A percentile compares a stretch with the other conserved stretches of the same genome.
Conservation (phyloP, 2,797 vertebrate species). For the Tympanoctomys barrerae region DNA sequence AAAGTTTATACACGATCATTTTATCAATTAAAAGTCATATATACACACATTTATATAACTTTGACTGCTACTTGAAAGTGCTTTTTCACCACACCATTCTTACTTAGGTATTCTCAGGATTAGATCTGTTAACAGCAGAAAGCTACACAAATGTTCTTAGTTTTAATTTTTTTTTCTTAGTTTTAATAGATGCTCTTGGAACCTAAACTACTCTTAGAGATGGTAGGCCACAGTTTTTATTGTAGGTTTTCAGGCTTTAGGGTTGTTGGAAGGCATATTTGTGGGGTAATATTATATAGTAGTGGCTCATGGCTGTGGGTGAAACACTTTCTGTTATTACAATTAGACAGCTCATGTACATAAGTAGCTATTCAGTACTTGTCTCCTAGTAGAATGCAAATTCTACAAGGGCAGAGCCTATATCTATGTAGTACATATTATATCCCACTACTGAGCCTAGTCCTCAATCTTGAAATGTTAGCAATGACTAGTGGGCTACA, state of each 20-base stretch:
- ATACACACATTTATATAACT: neutral
- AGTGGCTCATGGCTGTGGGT: neutral
- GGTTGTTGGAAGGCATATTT: neutral
- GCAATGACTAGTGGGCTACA: neutral
- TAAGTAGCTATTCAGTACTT: neutral
- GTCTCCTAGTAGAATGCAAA: neutral
- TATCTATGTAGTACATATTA: neutral
- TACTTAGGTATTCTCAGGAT: neutral
- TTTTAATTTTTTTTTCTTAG: neutral
- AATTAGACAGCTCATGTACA: neutral
- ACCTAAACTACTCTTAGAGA: neutral
- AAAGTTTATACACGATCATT: neutral
- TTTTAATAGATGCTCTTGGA: constrained; percentile 19
- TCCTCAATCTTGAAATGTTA: neutral
- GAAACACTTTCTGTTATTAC: neutral
- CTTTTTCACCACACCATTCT: neutral
- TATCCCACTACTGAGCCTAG: neutral
- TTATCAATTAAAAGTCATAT: neutral
- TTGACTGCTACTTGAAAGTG: neutral
- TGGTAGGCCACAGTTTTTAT: neutral
- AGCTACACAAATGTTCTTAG: neutral
- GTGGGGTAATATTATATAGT: neutral
- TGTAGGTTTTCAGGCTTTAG: neutral
- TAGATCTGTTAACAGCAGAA: neutral
- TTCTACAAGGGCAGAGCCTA: neutral